phyloP scores from a whole-genome alignment of 23 tunicate species.

The Halocynthia roretzi region DNA sequence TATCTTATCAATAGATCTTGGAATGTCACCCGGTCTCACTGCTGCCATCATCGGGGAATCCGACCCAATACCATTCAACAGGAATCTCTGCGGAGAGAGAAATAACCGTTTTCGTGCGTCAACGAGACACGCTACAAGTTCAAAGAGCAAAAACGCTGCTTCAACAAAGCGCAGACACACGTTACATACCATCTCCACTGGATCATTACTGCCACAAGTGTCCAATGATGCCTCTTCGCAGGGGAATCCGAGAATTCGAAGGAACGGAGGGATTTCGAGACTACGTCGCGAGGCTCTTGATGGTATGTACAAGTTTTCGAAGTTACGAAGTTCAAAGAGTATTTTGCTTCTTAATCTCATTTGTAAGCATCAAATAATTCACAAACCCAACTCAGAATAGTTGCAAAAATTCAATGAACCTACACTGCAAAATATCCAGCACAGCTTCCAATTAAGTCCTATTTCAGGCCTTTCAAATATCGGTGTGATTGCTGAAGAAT shows the following conservation, averaged over 20 bases:
- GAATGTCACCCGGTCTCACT: constrained; percentile 64
- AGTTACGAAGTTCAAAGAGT: too few relatives aligned
- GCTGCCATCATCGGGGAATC: constrained; percentile 63
- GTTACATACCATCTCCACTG: constrained; percentile 3
- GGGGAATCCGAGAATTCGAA: neutral
- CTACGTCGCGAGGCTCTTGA: constrained; percentile 4
- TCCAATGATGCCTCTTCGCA: neutral
- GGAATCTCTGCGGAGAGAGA: neutral
- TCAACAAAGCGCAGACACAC: constrained; percentile 22
- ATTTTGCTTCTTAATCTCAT: too few relatives aligned
- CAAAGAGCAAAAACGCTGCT: neutral
- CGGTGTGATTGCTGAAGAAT: constrained; percentile 23
- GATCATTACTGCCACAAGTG: constrained; percentile 14
- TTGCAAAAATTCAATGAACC: too few relatives aligned
- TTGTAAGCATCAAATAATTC: too few relatives aligned
- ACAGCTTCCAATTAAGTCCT: too few relatives aligned
- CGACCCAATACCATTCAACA: neutral
- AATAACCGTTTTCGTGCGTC: neutral
- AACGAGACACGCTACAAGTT: neutral
- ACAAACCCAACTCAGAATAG: too few relatives aligned
- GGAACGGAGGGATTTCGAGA: constrained; percentile 4
- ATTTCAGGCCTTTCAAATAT: constrained; percentile 12
- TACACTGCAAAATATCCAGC: too few relatives aligned
- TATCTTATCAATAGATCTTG: constrained; percentile 26
- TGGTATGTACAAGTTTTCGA: neutral